Evolutionary conservation across 2,797 vertebrate genomes (phyloP).

Genomic region (Catamblyrhynchus diadema): DNA sequence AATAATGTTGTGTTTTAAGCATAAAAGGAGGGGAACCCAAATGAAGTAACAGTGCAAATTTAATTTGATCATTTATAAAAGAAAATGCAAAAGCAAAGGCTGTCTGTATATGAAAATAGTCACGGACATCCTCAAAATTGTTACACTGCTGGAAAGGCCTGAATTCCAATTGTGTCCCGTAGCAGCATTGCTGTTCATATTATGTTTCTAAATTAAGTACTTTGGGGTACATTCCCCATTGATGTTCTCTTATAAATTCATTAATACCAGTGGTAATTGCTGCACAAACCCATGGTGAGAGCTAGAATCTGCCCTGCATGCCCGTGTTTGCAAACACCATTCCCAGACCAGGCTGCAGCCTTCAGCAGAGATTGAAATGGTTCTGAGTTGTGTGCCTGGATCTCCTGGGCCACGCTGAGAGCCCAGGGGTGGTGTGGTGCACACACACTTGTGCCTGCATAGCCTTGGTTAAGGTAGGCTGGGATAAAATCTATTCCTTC

Average conservation of each 20-base stretch:
- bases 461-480: background rate
- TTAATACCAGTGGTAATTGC: background rate
- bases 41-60: background rate
- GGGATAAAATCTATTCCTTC: background rate
- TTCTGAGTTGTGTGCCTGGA: background rate
- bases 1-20: background rate
- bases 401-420: background rate
- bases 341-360: background rate
- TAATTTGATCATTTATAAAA: slow-evolving; percentile 16
- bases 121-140: background rate
- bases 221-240: background rate
- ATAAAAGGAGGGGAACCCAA: slow-evolving; percentile 9
- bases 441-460: fast-evolving
- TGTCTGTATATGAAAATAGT: background rate
- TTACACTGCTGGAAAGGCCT: background rate
- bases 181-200: background rate
- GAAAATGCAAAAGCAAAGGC: background rate
- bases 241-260: background rate
- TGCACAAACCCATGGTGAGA: background rate
- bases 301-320: background rate
- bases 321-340: fast-evolving
- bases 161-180: background rate
- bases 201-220: background rate
- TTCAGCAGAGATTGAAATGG: background rate
- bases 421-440: fast-evolving